These are phyloP conservation scores for Erythrolamprus reginae DNA, from an alignment of 2,113 vertebrate genomes.

Conservation along the genomic window DNA sequence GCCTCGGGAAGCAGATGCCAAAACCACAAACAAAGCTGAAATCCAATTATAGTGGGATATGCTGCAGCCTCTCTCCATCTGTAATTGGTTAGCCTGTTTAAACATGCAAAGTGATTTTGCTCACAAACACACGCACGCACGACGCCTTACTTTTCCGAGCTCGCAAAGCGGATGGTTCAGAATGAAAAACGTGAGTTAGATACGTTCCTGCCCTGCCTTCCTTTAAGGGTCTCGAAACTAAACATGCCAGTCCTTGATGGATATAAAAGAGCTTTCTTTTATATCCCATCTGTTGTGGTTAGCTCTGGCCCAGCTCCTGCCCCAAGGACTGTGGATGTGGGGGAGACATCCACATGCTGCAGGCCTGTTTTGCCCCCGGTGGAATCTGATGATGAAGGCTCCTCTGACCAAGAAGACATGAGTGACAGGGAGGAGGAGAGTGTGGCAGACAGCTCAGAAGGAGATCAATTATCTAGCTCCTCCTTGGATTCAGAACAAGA, in stretches of 20 bases:
- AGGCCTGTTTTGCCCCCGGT: too few species aligned
- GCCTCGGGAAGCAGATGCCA: slow-evolving; percentile 43
- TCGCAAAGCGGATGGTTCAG: background rate
- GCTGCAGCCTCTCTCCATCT: slow-evolving; percentile 63
- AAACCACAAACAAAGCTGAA: slow-evolving; percentile 63
- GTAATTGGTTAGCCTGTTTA: slow-evolving; percentile 64
- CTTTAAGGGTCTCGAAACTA: background rate
- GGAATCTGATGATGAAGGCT: too few species aligned
- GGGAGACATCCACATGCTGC: too few species aligned
- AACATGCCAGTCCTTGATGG: background rate
- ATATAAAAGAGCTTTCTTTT: background rate
- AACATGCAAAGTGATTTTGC: slow-evolving; percentile 58
- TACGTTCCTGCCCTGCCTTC: background rate
- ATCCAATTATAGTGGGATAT: slow-evolving; percentile 60
- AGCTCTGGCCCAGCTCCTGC: too few species aligned
- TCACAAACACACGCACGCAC: background rate
- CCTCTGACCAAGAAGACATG: too few species aligned
- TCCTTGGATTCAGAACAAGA: too few species aligned
- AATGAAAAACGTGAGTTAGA: background rate
- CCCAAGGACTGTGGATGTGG: too few species aligned
- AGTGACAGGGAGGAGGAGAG: too few species aligned
- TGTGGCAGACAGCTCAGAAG: too few species aligned
- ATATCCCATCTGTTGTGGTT: background rate
- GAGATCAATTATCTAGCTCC: too few species aligned
- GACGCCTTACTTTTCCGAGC: background rate